Base-by-base conservation (phyloP, 1,140 invertebrate species). In the Medauroidea extradentata region DNA sequence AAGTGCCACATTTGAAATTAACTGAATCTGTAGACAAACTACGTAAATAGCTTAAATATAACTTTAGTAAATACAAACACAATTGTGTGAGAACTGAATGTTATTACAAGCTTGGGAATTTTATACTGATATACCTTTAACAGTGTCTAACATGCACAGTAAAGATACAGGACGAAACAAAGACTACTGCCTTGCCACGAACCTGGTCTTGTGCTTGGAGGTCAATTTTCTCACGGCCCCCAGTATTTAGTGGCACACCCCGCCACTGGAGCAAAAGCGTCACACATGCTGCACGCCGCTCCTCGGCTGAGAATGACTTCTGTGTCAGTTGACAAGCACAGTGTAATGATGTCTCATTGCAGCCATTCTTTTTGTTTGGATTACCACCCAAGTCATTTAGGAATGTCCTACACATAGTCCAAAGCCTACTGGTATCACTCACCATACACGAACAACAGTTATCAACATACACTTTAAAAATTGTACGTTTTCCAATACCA, bases 301-400 rank as follows among this genome's bases (percentile, higher is more conserved):
- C 81, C 66, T 82, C 79, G 8, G 83, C 81, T 25, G 81, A 78
- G 43, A 75, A 76, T 64, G 75, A 76, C 70, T 78, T 75, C 39
- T 73, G 78, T 50, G 76, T 65, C 41, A 85, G 75, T 63, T 80
- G 78, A 66, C 83, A 87, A 5, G 84, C 82, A 65, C 78, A 78
- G 69, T 87, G 86, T 38, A 88, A 71, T 2, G 81, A 78, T 2
- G 81, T 86, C 69, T 87, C 84, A 68, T 87, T 85, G 29, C 74
- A 70, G 21, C 71, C 77, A 71, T 88, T 88, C 51, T 79, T 82
- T 69, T 87, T 87, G 70, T 87, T 87, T 13, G 85, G 85, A 71
- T 87, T 87, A 21, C 85, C 86, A 43, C 79, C 79, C 46, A 84
- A 72, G 61, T 86, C 85, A 67, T 77, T 81, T 1, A 87, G 73